Conservation (phyloP, 2,113 vertebrate genomes). For the Tachysurus fulvidraco region DNA sequence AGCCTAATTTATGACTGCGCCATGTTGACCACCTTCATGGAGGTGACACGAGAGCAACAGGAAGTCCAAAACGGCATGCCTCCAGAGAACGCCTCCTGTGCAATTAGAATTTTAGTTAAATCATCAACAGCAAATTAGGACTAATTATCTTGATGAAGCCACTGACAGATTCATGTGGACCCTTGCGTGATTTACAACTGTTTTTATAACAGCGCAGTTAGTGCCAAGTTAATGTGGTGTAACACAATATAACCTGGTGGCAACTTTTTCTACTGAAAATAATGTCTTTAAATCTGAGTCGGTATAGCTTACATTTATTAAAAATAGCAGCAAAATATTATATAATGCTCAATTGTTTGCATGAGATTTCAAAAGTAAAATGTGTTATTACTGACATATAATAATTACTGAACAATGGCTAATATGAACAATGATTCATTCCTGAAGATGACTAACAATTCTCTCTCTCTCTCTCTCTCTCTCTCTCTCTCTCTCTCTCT, state of each 20-base stretch:
- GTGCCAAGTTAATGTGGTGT: conserved; percentile 44
- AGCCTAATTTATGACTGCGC: not conserved
- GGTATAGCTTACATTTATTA: not conserved
- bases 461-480: not conserved
- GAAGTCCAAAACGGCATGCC: conserved; percentile 56
- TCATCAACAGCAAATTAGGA: conserved; percentile 71
- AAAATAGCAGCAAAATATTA: conserved; percentile 6
- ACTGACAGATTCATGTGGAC: conserved; percentile 68
- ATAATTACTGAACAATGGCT: not conserved
- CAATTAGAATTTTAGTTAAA: conserved; percentile 67
- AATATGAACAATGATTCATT: conserved; percentile 11
- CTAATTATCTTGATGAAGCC: conserved; percentile 70
- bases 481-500: too few species aligned
- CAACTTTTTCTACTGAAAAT: conserved; percentile 16
- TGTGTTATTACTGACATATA: not conserved
- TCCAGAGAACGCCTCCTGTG: conserved; percentile 12
- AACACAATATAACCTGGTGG: conserved; percentile 45
- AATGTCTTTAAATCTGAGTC: conserved; percentile 13
- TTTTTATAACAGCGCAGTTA: conserved; percentile 59
- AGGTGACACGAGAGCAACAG: conserved; percentile 58
- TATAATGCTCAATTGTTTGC: not conserved
- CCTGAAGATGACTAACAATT: not conserved
- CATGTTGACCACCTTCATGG: conserved; percentile 59
- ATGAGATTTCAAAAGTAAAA: not conserved
- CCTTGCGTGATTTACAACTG: conserved; percentile 61